Base-by-base conservation (phyloP, 2,113 vertebrate species). In the Delphinapterus leucas region DNA sequence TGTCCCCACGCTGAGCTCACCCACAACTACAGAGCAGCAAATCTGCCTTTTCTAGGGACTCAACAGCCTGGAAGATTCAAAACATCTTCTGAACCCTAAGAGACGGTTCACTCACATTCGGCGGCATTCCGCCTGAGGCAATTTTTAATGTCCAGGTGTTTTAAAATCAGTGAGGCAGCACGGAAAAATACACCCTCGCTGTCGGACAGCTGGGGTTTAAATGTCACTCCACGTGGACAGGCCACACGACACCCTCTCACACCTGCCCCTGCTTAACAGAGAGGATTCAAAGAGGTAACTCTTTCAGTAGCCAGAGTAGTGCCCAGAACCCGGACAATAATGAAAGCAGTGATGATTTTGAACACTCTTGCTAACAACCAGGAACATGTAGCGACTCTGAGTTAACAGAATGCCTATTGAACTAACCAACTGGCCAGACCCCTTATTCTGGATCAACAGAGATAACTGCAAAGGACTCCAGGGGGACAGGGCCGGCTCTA, bases 231-330 rank as follows among this genome's bases (percentile, higher is more conserved):
- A 14, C 3, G 1, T 5, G 44, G 31, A 38, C 63, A 36, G 26
- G 25, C 26, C 76, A 21, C 11, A 1, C 3, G 18, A 10, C 4
- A 25, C 5, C 3, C 8, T 31, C 60, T 18, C 68, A 3, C 20
- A 3, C 68, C 17, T 8, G 1, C n/a, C 20, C 53, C 21, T 0
- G 20, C 36, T 41, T 26, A 9, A 9, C 63, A 2, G 0, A 0
- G 17, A 71, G 14, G 23, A 8, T 8, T 31, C 21, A 49, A 23
- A 44, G 11, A 41, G 49, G 41, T 4, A 47, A 68, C 44, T 2
- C 3, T 17, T 71, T 13, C 11, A 7, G 58, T 23, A 53, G 73
- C 55, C 11, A 33, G 33, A n/a, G 28, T 13, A 15, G 38, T 0
- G 0, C 23, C 6, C 28, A 44, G 36, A 83, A 23, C n/a, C 8